A percentile compares a stretch with the other conserved stretches of the same genome.
Evolutionary conservation across 2,113 vertebrate genomes (phyloP).

Genomic region (Prochilodus magdalenae): DNA sequence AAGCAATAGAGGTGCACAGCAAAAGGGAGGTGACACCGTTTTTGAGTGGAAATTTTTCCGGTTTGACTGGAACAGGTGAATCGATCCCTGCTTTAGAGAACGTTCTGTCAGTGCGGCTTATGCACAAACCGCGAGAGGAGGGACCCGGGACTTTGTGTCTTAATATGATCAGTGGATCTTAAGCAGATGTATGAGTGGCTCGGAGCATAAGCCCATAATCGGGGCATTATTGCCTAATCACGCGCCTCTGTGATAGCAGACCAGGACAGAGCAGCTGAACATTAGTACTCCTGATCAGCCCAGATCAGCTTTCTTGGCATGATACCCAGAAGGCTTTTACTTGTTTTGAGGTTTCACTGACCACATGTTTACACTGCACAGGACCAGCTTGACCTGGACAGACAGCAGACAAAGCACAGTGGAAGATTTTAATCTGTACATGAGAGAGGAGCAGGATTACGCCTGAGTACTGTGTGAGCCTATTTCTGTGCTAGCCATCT

Average conservation of each 20-base stretch:
- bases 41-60: conserved; percentile 13
- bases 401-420: neutral
- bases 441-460: neutral
- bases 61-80: neutral
- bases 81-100: conserved; percentile 2
- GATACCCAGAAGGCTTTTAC: neutral
- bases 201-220: conserved; percentile 33
- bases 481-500: neutral
- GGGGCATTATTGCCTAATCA: conserved; percentile 42
- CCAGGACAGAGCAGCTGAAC: neutral
- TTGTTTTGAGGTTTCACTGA: neutral
- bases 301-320: neutral
- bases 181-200: conserved; percentile 41
- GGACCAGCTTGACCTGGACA: neutral
- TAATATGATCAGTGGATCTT: conserved; percentile 53
- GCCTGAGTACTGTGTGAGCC: neutral
- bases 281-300: neutral
- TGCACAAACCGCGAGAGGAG: neutral
- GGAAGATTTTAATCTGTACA: neutral
- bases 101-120: conserved; percentile 18
- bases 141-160: conserved; percentile 22
- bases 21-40: neutral
- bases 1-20: neutral
- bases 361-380: neutral
- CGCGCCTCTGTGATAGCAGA: neutral